Conservation (phyloP, 2,888 invertebrate genomes). For the Chymomyza procnemis region DNA sequence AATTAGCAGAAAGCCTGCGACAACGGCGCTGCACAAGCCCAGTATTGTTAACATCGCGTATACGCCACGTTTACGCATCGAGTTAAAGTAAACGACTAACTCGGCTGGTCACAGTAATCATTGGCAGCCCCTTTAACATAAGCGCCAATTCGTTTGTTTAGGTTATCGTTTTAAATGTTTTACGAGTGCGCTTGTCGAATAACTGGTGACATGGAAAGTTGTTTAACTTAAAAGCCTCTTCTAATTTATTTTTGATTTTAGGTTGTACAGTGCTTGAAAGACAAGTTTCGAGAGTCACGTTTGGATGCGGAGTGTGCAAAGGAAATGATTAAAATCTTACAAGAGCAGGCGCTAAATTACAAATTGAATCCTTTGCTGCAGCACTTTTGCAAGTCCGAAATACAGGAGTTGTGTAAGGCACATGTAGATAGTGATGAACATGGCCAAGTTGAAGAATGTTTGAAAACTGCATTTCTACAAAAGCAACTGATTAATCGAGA, state of each 20-base stretch:
- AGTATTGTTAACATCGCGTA: constrained; percentile 56
- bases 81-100: constrained; percentile 18
- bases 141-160: neutral
- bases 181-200: neutral
- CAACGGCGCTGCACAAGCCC: constrained; percentile 28
- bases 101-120: neutral
- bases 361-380: constrained; percentile 92
- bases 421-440: constrained; percentile 75
- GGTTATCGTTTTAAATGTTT: neutral
- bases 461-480: constrained; percentile 89
- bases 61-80: constrained; percentile 50
- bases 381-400: constrained; percentile 87
- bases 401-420: constrained; percentile 82
- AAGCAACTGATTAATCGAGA: constrained; percentile 86
- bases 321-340: constrained; percentile 89
- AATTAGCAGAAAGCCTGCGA: constrained; percentile 42
- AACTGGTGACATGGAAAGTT: neutral
- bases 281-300: constrained; percentile 86
- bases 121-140: neutral
- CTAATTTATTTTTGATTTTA: constrained; percentile 36
- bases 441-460: constrained; percentile 89
- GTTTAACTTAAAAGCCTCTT: neutral
- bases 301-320: constrained; percentile 88
- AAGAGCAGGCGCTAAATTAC: constrained; percentile 94
- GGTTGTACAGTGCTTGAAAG: constrained; percentile 88